These are phyloP conservation scores for Heptranchias perlo DNA, from an alignment of 2,113 vertebrate genomes.

Conservation along the genomic window DNA sequence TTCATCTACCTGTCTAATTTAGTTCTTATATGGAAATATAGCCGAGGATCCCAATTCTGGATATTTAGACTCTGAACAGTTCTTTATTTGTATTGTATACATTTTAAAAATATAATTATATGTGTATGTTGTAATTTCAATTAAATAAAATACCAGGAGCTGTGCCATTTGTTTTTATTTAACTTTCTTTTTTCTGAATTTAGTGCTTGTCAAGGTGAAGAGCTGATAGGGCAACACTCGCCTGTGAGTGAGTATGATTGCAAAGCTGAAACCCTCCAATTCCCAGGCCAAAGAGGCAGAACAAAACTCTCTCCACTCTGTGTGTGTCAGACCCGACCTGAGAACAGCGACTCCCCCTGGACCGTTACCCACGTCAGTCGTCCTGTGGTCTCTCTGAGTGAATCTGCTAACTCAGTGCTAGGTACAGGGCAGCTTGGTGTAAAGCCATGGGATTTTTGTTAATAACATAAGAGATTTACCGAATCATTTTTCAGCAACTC, in stretches of 20 bases:
- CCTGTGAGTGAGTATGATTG: not conserved
- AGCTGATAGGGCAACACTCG: not conserved
- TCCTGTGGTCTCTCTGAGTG: not conserved
- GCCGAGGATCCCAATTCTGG: not conserved
- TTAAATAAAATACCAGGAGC: not conserved
- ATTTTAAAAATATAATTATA: not conserved
- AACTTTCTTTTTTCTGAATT: not conserved
- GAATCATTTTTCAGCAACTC: constrained; percentile 51
- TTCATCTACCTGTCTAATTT: not conserved
- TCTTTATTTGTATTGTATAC: not conserved
- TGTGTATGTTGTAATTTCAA: not conserved
- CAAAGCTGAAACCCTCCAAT: too few relatives aligned
- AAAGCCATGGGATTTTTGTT: not conserved
- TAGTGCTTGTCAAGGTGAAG: not conserved
- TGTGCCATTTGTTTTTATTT: not conserved
- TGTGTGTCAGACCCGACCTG: not conserved
- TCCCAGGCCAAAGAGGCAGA: too few relatives aligned
- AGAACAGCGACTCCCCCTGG: too few relatives aligned
- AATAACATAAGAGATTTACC: constrained; percentile 49
- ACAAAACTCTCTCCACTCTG: not conserved
- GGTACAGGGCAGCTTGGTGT: not conserved
- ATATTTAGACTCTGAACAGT: not conserved
- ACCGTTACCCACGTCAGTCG: not conserved
- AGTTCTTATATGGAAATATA: not conserved
- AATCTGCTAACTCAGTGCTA: not conserved